These are phyloP conservation scores for Macheiramphus alcinus DNA, from an alignment of 2,113 vertebrate species.

Conservation along the genomic window DNA sequence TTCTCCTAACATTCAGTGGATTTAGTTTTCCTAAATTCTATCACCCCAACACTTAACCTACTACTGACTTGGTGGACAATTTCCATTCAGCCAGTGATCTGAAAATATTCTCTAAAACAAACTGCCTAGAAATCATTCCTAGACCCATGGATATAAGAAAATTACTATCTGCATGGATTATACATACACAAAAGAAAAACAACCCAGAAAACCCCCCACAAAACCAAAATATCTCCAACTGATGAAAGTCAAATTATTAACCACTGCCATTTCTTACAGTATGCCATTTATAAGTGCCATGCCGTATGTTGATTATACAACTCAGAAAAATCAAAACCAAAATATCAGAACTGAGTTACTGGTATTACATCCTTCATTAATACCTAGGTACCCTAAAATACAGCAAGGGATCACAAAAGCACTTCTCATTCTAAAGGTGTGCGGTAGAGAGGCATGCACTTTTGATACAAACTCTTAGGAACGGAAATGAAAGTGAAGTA, in stretches of 20 bases:
- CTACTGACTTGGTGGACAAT: neutral
- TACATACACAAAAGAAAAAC: neutral
- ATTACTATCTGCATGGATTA: neutral
- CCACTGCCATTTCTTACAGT: neutral
- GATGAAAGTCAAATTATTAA: neutral
- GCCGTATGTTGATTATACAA: neutral
- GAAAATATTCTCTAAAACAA: neutral
- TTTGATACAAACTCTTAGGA: neutral
- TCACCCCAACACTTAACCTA: neutral
- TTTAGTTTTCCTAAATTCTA: neutral
- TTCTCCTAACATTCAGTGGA: neutral
- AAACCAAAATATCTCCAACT: neutral
- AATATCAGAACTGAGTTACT: neutral
- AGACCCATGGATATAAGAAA: neutral
- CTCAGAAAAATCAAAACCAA: neutral
- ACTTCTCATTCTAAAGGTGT: neutral
- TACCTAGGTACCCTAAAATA: neutral
- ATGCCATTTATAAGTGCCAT: neutral
- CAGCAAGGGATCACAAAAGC: neutral
- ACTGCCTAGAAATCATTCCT: neutral
- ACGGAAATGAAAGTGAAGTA: neutral
- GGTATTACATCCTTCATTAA: neutral
- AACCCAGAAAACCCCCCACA: neutral
- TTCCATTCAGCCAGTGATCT: neutral
- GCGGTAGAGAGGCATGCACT: neutral